Evolutionary conservation across 1,140 invertebrate species (phyloP), one percentile per base, ranked within the genome.

Genomic region (Drosophila sp.): DNA sequence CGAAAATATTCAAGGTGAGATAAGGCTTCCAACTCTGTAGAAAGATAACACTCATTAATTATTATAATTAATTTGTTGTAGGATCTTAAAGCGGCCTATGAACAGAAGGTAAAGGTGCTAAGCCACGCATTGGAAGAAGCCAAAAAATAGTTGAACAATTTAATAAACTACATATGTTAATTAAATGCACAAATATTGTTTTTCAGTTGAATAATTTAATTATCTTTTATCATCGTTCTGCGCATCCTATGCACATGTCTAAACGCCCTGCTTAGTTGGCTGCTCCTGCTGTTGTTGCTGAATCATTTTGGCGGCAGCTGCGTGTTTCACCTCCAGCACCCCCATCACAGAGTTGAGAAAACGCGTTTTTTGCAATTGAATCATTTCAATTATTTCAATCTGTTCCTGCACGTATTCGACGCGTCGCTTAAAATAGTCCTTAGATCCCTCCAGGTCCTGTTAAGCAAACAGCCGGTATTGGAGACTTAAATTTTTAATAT

Each of bases 391-490:
- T 93, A 98, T 97, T 91, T 98, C 97, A 93, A 99, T 98, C 93
- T 98, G 97, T 91, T 97, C 96, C 1, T 96, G 97, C 0, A 99
- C 95, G 94, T 97, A 99, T 70, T 96, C 94, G 0, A 97, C 95
- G 94, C 97, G 97, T 64, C 97, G 94, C 92, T 96, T 96, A 90
- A 99, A 99, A 89, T 98, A 99, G 84, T 98, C 96, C 91, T 97
- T 97, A 0, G 96, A 97, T 71, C 95, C 95, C 25, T 94, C 93
- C 65, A 97, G 93, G 89, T 95, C 94, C 95, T 97, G 9, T 38
- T 6, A 13, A 38, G 90, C 48, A 93, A 65, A 73, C 14, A 34
- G 4, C 18, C 16, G 29, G 6, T 50, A 4, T 14, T n/a, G n/a
- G n/a, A n/a, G n/a, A n/a, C n/a, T n/a, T n/a, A n/a, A n/a, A n/a